These are phyloP conservation scores for Hyposmocoma kahamanoa DNA, from an alignment of 1,140 invertebrate species.

Conservation along the genomic window DNA sequence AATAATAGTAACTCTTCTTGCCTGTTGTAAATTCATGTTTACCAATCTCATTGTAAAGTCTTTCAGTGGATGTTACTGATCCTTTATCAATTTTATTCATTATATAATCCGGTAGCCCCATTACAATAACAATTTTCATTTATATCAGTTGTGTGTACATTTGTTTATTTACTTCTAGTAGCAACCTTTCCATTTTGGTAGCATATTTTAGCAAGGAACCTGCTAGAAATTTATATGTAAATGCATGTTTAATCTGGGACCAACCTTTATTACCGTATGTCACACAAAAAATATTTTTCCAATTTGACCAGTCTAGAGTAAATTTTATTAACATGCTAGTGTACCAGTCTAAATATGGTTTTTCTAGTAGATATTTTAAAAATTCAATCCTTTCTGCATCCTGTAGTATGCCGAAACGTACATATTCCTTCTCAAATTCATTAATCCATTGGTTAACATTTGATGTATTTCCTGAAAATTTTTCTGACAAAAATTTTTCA, in stretches of 20 bases:
- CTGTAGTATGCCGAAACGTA: slow-evolving; percentile 22
- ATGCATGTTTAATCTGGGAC: slow-evolving; percentile 21
- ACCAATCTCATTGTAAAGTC: slow-evolving; percentile 25
- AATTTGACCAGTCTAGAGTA: slow-evolving; percentile 20
- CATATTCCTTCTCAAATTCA: slow-evolving; percentile 38
- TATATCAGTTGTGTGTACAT: slow-evolving; percentile 26
- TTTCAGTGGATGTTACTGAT: slow-evolving; percentile 22
- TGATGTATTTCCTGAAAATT: slow-evolving; percentile 17
- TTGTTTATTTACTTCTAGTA: slow-evolving; percentile 26
- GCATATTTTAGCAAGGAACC: slow-evolving; percentile 43
- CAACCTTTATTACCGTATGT: slow-evolving; percentile 30
- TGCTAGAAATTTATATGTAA: slow-evolving; percentile 28
- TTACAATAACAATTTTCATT: slow-evolving; percentile 27
- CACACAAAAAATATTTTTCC: slow-evolving; percentile 29
- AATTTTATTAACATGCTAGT: slow-evolving; percentile 25
- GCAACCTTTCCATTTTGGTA: slow-evolving; percentile 34
- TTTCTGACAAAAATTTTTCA: slow-evolving; percentile 24
- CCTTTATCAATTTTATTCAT: slow-evolving; percentile 24
- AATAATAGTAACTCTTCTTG: neutral
- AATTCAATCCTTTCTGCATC: slow-evolving; percentile 35
- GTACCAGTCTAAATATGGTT: slow-evolving; percentile 36
- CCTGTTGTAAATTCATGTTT: slow-evolving; percentile 25
- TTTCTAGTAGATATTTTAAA: slow-evolving; percentile 34
- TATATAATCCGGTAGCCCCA: slow-evolving; percentile 33
- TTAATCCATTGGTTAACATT: slow-evolving; percentile 29